Evolutionary conservation across 1,140 invertebrate genomes (phyloP).

Genomic region (Cherax destructor): DNA sequence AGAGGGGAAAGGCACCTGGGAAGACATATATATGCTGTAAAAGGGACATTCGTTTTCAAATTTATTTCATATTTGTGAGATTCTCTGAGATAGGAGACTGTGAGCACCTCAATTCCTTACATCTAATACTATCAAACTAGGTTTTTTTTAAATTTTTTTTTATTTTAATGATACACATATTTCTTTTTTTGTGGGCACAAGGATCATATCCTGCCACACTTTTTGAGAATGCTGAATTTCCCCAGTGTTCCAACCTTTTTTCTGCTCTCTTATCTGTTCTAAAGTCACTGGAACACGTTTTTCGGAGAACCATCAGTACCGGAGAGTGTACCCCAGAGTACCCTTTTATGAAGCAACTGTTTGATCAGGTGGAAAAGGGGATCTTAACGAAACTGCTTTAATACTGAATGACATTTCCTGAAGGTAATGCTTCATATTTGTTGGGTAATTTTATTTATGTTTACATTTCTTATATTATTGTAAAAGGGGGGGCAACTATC

Average conservation of each 20-base stretch:
- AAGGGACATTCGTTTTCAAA: too few species aligned
- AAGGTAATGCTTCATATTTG: neutral
- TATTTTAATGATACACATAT: neutral
- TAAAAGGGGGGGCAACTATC: too few species aligned
- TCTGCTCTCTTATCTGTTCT: neutral
- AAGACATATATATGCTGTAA: too few species aligned
- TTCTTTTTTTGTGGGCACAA: neutral
- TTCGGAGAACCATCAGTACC: neutral
- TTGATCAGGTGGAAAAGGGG: neutral
- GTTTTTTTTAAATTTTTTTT: too few species aligned
- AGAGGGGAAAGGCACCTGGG: too few species aligned
- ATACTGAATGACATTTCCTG: neutral
- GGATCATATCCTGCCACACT: neutral
- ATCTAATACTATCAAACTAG: too few species aligned
- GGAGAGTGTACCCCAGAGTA: neutral
- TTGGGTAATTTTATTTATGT: neutral
- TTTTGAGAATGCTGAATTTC: neutral
- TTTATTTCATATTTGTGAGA: too few species aligned
- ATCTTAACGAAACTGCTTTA: neutral
- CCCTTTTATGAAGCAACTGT: slow-evolving; percentile 14
- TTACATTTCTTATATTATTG: neutral
- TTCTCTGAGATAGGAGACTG: too few species aligned
- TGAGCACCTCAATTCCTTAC: too few species aligned
- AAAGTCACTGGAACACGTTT: neutral
- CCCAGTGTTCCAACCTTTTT: neutral